Conservation (phyloP, 2,888 invertebrate genomes). For the Euproctis similis region DNA sequence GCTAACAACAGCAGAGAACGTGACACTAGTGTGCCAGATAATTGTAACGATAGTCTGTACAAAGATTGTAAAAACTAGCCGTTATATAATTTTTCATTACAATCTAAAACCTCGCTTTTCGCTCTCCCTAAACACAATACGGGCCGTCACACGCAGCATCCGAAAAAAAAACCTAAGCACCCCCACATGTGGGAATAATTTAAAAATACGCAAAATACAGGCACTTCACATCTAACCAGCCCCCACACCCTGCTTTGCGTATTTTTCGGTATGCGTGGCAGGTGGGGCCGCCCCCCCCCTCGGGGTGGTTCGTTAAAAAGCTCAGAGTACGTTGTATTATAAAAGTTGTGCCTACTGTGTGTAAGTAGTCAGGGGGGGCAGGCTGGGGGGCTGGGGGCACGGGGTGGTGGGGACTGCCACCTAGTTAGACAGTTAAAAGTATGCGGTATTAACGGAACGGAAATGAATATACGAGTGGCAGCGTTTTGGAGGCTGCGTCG, state of each 20-base stretch:
- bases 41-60: no score
- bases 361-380: slow-evolving; percentile 69
- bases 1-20: no score
- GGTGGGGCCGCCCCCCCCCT: slow-evolving; percentile 56
- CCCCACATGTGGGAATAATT: slow-evolving; percentile 67
- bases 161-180: slow-evolving; percentile 56
- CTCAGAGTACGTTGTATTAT: slow-evolving; percentile 75
- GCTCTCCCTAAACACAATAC: slow-evolving; percentile 12
- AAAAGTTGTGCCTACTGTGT: slow-evolving; percentile 76
- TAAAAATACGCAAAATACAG: slow-evolving; percentile 75
- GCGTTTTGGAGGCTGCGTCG: slow-evolving; percentile 66
- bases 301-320: slow-evolving; percentile 73
- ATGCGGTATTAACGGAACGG: slow-evolving; percentile 76
- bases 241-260: slow-evolving; percentile 58
- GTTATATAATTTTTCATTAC: slow-evolving; percentile 8
- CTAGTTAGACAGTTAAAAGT: slow-evolving; percentile 77
- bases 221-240: slow-evolving; percentile 55
- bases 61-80: not conserved
- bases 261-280: slow-evolving; percentile 77
- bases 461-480: slow-evolving; percentile 74
- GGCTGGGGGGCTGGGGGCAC: no score
- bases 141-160: slow-evolving; percentile 27
- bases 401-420: slow-evolving; percentile 41
- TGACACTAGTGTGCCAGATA: no score
- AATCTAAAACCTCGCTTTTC: slow-evolving; percentile 5